Base-by-base conservation (phyloP, 1,140 invertebrate genomes). In the Carcinoscorpius rotundicauda region DNA sequence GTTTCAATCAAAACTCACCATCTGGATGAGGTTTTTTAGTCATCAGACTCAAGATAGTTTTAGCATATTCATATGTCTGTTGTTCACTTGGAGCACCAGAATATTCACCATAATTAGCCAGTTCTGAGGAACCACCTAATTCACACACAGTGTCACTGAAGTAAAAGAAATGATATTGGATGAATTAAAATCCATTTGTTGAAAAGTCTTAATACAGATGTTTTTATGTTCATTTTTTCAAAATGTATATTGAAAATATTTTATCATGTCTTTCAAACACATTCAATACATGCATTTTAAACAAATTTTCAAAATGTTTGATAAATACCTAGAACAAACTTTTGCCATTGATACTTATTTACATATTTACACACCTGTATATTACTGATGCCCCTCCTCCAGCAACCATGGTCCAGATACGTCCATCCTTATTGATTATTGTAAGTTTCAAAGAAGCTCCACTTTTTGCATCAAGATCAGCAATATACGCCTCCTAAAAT, bases 391-490 rank as follows among this genome's bases (percentile, higher is more conserved):
- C 96, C 51, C 97, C 97, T 69, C 97, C 97, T 63, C 97, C 97
- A 59, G 97, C 97, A 58, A 99, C 97, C 97, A 99, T 99, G 0
- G 97, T 99, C 97, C 97, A 99, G 68, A 99, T 96, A 49, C 95
- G 84, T 4, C 97, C 97, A 57, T 84, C 84, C 68, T 90, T 86
- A 79, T 97, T 97, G 6, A 98, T 78, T 69, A 98, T 91, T 0
- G 94, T 98, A 64, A 97, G 74, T 82, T 99, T 99, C 29, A 99
- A 81, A 68, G 95, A 98, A 4, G 97, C 97, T 1, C 97, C 97
- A 74, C 93, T 97, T 80, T 99, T 99, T 0, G 97, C 86, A 78
- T 99, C 97, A 69, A 99, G 76, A 74, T 99, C 97, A 6, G 96
- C 94, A 72, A 99, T 99, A 73, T 98, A 98, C 0, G 95, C 94